Base-by-base conservation (phyloP, 1,140 invertebrate genomes). In the Brachionus rotundiformis region DNA sequence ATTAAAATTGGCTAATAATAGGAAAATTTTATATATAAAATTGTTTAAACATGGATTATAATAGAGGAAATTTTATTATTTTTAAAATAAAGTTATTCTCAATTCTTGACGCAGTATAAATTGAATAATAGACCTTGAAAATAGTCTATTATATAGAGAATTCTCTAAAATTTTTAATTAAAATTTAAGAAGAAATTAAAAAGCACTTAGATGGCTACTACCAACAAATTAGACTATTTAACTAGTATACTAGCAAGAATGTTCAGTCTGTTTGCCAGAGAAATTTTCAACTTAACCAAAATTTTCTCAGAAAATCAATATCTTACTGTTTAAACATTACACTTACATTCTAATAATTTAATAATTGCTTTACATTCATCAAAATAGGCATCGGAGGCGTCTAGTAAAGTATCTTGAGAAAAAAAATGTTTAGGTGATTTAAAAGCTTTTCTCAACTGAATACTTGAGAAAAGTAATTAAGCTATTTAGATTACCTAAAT, bases 301-400 rank as follows among this genome's bases (percentile, higher is more conserved):
- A n/a, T n/a, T 41, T 8, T 41, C n/a, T 13, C 39, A 65, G 31
- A 81, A 77, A 82, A 82, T 47, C 27, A 54, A 83, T 33, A 33
- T 68, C 39, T 80, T 33, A 68, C 39, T 29, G 49, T 3, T 77
- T 23, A 79, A 27, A 77, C 33, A 75, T 65, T 80, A 25, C 10
- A 36, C 31, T 83, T 16, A 61, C 81, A 81, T 13, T 31, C 36
- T 4, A 49, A 44, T 31, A 59, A 10, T 71, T 33, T 3, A 79
- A 11, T 36, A 25, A 83, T 68, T 68, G 63, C 63, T 68, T 68
- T 68, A 36, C 7, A 10, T 68, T 68, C 63, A n/a, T 68, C 63
- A 36, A 33, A 68, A 36, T 16, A 36, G 13, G 31, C 16, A 7
- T 33, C 33, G n/a, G 29, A 68, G 33, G 63, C 63, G 16, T 68